Base-by-base conservation (phyloP, 2,113 vertebrate genomes). In the Coregonus clupeaformis region DNA sequence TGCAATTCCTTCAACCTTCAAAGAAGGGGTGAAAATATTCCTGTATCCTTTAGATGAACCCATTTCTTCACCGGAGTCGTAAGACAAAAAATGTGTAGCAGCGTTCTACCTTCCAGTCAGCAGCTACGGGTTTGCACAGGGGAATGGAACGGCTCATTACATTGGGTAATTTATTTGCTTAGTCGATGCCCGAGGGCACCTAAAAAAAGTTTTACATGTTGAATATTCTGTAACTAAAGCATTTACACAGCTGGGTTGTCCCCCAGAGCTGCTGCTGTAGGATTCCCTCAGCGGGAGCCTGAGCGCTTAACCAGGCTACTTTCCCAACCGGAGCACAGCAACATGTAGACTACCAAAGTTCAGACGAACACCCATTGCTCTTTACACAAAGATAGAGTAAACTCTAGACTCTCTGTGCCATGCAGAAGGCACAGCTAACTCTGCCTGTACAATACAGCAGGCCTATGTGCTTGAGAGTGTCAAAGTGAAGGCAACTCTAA, bases 151-250 rank as follows among this genome's bases (percentile, higher is more conserved):
- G 4, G 42, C 68, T 69, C 36, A 69, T 69, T 69, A 69, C 22
- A 47, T 47, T n/a, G 7, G 3, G 36, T 42, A n/a, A 36, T 42
- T 16, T 69, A 45, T 69, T 22, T 69, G 67, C 30, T 24, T 45
- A 47, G 18, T 36, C 16, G 42, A 63, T 45, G 72, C 76, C 64
- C 60, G 25, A 24, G 47, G 65, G 55, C 52, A 66, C 42, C 70
- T 64, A 60, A n/a, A 60, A 42, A 71, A 71, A 69, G 22, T 76
- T 74, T 68, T 68, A 71, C 70, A 64, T 77, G 22, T 60, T 72
- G 68, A 73, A 71, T 68, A 67, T 25, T 77, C 64, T 68, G 36
- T 69, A 72, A 72, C 77, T 42, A 29, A 73, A 78, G 13, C 59
- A 73, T 76, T 71, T 78, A 52, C 47, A 59, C 32, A 57, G 59